Percentiles rank a stretch among this genome's conserved stretches.
Conservation (phyloP, 2,797 vertebrate species). For the Phalanger gymnotis region DNA sequence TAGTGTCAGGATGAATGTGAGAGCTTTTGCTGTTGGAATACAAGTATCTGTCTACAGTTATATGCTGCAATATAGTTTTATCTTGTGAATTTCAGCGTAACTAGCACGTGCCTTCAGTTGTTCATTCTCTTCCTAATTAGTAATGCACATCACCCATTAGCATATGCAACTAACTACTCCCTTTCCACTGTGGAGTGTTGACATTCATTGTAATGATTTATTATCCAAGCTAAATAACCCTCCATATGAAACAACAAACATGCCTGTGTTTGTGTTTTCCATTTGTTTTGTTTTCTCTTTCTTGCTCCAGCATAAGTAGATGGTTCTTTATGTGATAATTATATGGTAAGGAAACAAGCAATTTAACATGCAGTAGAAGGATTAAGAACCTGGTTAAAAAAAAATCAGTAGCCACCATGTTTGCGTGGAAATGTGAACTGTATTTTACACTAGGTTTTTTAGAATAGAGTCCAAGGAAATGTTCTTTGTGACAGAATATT, state of each 20-base stretch:
- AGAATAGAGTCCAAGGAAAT: constrained; percentile 52
- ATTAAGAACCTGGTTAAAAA: constrained; percentile 24
- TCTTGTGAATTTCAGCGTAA: constrained; percentile 58
- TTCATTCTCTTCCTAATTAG: constrained; percentile 70
- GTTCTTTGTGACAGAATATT: constrained; percentile 57
- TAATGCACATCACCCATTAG: constrained; percentile 70
- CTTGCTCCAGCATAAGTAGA: constrained; percentile 64
- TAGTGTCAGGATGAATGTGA: constrained; percentile 53
- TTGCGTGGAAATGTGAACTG: not conserved
- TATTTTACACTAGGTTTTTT: not conserved
- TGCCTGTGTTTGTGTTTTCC: constrained; percentile 76
- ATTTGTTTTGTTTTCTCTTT: constrained; percentile 70
- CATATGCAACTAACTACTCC: constrained; percentile 73
- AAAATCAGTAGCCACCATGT: not conserved
- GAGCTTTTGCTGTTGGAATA: constrained; percentile 56
- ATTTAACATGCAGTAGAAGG: constrained; percentile 54
- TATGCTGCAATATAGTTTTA: constrained; percentile 22
- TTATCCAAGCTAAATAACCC: constrained; percentile 79
- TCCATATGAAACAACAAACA: constrained; percentile 80
- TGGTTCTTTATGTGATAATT: constrained; percentile 69
- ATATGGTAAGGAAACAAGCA: constrained; percentile 37
- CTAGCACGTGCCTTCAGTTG: constrained; percentile 60
- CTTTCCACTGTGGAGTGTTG: constrained; percentile 72
- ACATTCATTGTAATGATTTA: constrained; percentile 82
- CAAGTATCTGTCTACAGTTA: constrained; percentile 56